Base-by-base conservation (phyloP, 2,113 vertebrate genomes). In the Oncorhynchus masou region DNA sequence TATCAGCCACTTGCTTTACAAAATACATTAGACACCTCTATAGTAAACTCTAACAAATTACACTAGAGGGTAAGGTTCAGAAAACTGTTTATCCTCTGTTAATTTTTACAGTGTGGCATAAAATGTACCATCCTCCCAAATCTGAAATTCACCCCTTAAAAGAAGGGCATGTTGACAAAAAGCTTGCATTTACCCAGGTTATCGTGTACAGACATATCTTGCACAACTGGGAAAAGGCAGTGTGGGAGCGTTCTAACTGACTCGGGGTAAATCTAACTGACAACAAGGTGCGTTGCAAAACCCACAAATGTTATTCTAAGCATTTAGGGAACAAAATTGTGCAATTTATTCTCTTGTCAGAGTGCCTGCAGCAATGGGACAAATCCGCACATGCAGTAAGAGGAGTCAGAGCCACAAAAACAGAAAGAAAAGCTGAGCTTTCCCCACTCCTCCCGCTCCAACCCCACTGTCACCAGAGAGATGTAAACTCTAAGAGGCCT, bases 401-500 rank as follows among this genome's bases (percentile, higher is more conserved):
- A 39, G 20, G 71, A 73, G 27, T 22, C 19, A 72, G 57, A 59
- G 51, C 51, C 51, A 24, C 51, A 59, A 60, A 72, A 59, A 8
- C 51, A 11, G 57, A 59, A 7, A 72, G 15, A 29, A 72, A 13
- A 31, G 57, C 22, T 29, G 29, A 62, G 29, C 27, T 11, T 62
- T 20, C 29, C 8, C 29, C 19, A n/a, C 31, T 29, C 29, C 12
- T 62, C 29, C 29, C 4, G 25, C 6, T 59, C 29, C 25, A 20
- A 11, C 1, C 16, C 70, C 70, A 20, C 54, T 11, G 27, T 54
- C 70, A 71, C 25, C 22, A 49, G 70, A 29, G 65, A 54, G 66
- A 74, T 39, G 45, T 24, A 68, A 76, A 70, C 54, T 75, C 65
- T 77, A 70, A 71, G 71, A 73, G 77, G 74, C 71, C 74, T 86